These are phyloP conservation scores for Eueremaeus valkanovi DNA, from an alignment of 2,888 invertebrate genomes.

Conservation along the genomic window DNA sequence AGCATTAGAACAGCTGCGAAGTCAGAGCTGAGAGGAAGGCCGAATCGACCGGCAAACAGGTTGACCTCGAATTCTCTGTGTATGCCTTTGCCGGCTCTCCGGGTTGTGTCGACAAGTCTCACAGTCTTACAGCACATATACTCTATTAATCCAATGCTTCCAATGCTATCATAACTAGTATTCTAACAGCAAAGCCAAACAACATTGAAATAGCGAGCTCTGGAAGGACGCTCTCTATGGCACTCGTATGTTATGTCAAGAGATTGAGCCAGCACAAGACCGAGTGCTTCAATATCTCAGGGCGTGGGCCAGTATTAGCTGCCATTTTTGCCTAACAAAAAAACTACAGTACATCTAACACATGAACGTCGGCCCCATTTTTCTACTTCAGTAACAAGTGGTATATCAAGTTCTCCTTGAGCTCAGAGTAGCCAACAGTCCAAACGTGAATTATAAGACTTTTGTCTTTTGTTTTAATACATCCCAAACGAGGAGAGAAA, in stretches of 20 bases:
- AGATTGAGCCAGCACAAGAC: not conserved
- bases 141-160: too few relatives aligned
- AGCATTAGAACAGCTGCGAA: not conserved
- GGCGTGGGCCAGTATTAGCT: constrained; percentile 12
- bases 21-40: constrained; percentile 13
- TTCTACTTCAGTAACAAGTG: constrained; percentile 3
- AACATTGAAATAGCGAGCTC: constrained; percentile 7
- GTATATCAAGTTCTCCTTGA: constrained; percentile 13
- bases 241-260: not conserved
- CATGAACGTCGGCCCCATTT: not conserved
- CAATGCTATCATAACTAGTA: constrained; percentile 2
- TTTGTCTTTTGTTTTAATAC: not conserved
- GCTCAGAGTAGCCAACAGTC: not conserved
- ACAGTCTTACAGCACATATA: not conserved
- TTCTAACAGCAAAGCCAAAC: not conserved
- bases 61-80: constrained; percentile 2
- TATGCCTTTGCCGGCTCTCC: constrained; percentile 16
- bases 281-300: not conserved
- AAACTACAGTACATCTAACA: not conserved
- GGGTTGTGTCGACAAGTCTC: constrained; percentile 9
- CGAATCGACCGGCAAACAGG: constrained; percentile 2
- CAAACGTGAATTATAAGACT: not conserved
- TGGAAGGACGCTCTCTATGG: not conserved
- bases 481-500: not conserved
- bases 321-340: not conserved